Percentiles rank a stretch among this genome's conserved stretches.
Evolutionary conservation across 2,888 invertebrate species (phyloP).

Genomic region (Papilio demoleus): DNA sequence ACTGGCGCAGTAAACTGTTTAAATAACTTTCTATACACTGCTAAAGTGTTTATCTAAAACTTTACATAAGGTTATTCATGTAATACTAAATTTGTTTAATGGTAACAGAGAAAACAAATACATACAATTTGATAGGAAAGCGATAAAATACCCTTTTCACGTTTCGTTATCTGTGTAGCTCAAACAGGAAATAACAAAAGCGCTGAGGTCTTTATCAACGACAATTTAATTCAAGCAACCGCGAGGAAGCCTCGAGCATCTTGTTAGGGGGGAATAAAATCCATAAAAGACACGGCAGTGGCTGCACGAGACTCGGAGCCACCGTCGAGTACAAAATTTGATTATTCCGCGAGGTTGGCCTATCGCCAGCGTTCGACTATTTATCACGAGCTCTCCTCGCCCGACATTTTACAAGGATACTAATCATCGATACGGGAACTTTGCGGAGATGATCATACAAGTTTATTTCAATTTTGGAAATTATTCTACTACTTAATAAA

Average conservation of each 20-base stretch:
- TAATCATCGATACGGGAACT: constrained; percentile 71
- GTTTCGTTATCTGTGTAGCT: constrained; percentile 50
- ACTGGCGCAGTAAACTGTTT: constrained; percentile 72
- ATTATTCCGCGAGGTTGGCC: constrained; percentile 83
- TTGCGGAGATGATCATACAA: constrained; percentile 55
- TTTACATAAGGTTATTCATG: neutral
- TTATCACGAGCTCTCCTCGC: constrained; percentile 76
- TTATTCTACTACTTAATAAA: neutral
- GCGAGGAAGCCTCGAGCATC: constrained; percentile 71
- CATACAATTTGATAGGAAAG: constrained; percentile 28
- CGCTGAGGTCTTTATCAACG: constrained; percentile 75
- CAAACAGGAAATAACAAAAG: constrained; percentile 64
- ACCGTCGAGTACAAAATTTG: constrained; percentile 78
- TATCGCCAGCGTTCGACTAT: constrained; percentile 80
- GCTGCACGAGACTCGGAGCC: constrained; percentile 61
- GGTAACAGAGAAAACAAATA: constrained; percentile 16
- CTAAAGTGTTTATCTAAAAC: constrained; percentile 6
- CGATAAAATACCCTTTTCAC: constrained; percentile 44
- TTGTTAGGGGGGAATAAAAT: constrained; percentile 79
- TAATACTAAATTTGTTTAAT: neutral
- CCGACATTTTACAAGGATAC: constrained; percentile 79
- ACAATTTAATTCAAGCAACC: constrained; percentile 79
- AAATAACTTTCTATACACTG: constrained; percentile 60
- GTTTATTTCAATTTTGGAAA: neutral
- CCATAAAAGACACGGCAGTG: constrained; percentile 79